A percentile compares a stretch with the other conserved stretches of the same genome.
Evolutionary conservation across 2,797 vertebrate species (phyloP).

Genomic region (Semotilus atromaculatus): DNA sequence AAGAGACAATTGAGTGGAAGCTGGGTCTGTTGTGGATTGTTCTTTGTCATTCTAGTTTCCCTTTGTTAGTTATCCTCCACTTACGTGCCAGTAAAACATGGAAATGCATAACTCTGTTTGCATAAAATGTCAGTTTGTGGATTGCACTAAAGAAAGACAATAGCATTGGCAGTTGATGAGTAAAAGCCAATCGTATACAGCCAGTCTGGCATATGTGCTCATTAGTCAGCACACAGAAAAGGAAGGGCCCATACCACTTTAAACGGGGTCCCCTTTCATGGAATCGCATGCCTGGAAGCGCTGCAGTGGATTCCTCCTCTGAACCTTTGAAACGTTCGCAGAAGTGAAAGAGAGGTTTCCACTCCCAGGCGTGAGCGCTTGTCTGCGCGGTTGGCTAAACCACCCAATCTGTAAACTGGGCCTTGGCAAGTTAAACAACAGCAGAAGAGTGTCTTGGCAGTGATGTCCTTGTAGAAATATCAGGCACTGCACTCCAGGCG

Average conservation of each 20-base stretch:
- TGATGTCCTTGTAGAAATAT: slow-evolving; percentile 48
- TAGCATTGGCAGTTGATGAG: slow-evolving; percentile 24
- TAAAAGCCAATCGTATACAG: slow-evolving; percentile 16
- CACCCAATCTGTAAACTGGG: slow-evolving; percentile 50
- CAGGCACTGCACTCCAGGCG: slow-evolving; percentile 22
- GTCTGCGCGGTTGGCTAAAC: slow-evolving; percentile 34
- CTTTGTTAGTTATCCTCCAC: slow-evolving; percentile 19
- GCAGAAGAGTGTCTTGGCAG: slow-evolving; percentile 51
- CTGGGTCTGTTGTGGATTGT: slow-evolving; percentile 6
- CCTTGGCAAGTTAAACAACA: slow-evolving; percentile 50
- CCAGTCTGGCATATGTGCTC: slow-evolving; percentile 28
- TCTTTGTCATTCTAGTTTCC: slow-evolving; percentile 19
- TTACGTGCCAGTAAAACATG: slow-evolving; percentile 27
- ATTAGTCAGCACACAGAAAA: slow-evolving; percentile 55
- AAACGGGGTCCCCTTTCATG: slow-evolving; percentile 51
- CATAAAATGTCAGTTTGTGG: slow-evolving; percentile 37
- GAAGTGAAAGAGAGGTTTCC: slow-evolving; percentile 45
- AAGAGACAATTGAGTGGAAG: slow-evolving; percentile 22
- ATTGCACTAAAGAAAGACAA: slow-evolving; percentile 36
- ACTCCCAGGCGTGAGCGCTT: slow-evolving; percentile 46
- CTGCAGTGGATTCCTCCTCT: slow-evolving; percentile 41
- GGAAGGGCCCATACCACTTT: slow-evolving; percentile 46
- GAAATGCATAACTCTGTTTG: slow-evolving; percentile 36
- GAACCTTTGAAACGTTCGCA: slow-evolving; percentile 35
- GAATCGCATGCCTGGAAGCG: slow-evolving; percentile 48